Base-by-base conservation (phyloP, 2,113 vertebrate genomes). In the Oryzias javanicus region DNA sequence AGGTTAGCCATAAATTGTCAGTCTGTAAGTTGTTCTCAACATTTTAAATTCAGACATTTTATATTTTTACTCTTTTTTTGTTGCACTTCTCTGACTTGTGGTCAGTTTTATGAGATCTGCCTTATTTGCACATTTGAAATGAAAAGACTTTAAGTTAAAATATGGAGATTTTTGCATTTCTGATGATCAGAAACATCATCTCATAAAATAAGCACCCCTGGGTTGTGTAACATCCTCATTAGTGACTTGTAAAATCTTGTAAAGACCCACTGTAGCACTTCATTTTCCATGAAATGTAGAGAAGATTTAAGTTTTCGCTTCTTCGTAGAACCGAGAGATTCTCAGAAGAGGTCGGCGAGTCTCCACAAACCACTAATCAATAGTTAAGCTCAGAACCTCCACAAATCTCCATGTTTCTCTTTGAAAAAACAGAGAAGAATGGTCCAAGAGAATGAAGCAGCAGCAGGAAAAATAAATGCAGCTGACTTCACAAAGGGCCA, bases 401-500 rank as follows among this genome's bases (percentile, higher is more conserved):
- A 10, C 22, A 42, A 49, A 14, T 6, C 65, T 59, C 4, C 20
- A 24, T 6, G 22, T 55, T 50, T 55, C 53, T 35, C 29, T 1
- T 55, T 51, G 42, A 14, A 27, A 19, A 17, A 41, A 15, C 27
- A 29, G 27, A 8, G 19, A 22, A 17, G 14, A 8, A 58, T 50
- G 42, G 47, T 27, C 25, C 47, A 45, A 17, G 29, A 0, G 14
- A 49, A 6, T 24, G 6, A 71, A 48, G 66, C 4, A 4, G 25
- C 10, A 22, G 10, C 1, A 29, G 0, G 14, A 25, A 24, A 56
- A 46, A 48, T 1, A 40, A 67, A 67, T 50, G 18, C 19, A 50
- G 27, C 51, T 68, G 68, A 79, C 63, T 55, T 72, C 72, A 79
- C 45, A 40, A 22, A 66, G 17, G 56, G 57, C 64, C 70, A 77